Percentiles rank a stretch among this genome's conserved stretches.
Conservation (phyloP, 2,113 vertebrate species). For the Phoxinus phoxinus region DNA sequence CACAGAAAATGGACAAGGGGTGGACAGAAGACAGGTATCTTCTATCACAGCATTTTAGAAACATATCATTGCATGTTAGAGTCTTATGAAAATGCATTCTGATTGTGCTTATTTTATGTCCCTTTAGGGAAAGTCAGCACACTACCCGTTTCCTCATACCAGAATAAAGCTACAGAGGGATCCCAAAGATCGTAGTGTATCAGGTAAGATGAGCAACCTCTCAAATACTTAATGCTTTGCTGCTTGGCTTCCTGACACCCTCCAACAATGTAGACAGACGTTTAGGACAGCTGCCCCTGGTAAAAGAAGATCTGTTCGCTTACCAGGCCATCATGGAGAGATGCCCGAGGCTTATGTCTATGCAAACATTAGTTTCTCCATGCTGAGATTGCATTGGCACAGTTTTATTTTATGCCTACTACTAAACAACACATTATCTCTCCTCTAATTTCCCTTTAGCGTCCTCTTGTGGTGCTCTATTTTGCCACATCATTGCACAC, state of each 20-base stretch:
- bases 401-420: background rate
- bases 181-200: constrained; percentile 95
- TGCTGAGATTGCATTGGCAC: constrained; percentile 36
- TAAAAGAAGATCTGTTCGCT: background rate
- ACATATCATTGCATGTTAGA: constrained; percentile 27
- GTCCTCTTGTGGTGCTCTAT: constrained; percentile 17
- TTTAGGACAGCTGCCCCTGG: constrained; percentile 28
- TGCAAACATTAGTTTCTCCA: constrained; percentile 38
- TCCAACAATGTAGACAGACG: constrained; percentile 18
- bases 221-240: background rate
- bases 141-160: constrained; percentile 92
- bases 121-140: constrained; percentile 85
- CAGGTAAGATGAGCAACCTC: constrained; percentile 81
- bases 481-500: constrained; percentile 26
- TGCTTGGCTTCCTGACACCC: background rate
- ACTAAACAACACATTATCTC: constrained; percentile 5
- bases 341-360: constrained; percentile 21
- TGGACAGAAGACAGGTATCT: constrained; percentile 85
- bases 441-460: constrained; percentile 7
- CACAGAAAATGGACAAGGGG: constrained; percentile 85
- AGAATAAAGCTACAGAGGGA: constrained; percentile 93
- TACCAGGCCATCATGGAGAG: constrained; percentile 6
- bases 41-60: background rate
- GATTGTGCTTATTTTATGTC: constrained; percentile 54
- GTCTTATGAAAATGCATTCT: constrained; percentile 35